These are phyloP conservation scores for Idaea straminata DNA, from an alignment of 2,888 invertebrate species.

Conservation along the genomic window DNA sequence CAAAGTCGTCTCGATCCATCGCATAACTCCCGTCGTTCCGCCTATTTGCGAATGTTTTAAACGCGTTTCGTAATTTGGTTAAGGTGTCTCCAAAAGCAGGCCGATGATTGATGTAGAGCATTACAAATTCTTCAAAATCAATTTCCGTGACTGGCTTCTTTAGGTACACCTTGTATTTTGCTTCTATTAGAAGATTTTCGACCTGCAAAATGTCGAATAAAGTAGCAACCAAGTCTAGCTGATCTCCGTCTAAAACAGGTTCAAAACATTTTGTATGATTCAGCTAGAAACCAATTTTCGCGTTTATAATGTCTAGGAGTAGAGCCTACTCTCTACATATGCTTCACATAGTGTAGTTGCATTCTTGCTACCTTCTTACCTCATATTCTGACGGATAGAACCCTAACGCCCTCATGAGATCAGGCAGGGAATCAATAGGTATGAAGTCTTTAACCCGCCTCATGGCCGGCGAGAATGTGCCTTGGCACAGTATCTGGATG, in stretches of 20 bases:
- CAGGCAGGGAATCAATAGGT: conserved; percentile 84
- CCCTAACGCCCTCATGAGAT: conserved; percentile 87
- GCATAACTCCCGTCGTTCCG: conserved; percentile 28
- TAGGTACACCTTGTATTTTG: conserved; percentile 75
- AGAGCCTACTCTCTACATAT: no score
- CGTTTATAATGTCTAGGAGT: no score
- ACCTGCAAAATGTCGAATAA: conserved; percentile 56
- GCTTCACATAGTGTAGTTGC: neutral
- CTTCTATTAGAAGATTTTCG: conserved; percentile 81
- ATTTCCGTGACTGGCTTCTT: conserved; percentile 74
- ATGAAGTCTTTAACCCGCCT: conserved; percentile 82
- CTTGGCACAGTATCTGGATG: conserved; percentile 86
- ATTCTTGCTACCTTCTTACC: conserved; percentile 54
- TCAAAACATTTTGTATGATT: neutral
- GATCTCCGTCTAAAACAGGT: neutral
- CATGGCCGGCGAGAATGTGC: conserved; percentile 82
- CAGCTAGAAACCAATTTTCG: neutral
- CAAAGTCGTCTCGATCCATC: conserved; percentile 62
- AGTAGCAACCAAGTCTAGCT: no score
- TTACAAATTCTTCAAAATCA: conserved; percentile 83
- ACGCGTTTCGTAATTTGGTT: conserved; percentile 68
- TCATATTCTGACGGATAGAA: conserved; percentile 88
- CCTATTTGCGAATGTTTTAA: conserved; percentile 58
- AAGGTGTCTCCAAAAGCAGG: conserved; percentile 79
- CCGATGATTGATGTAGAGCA: conserved; percentile 83